These are phyloP conservation scores for Rallus limicola DNA, from an alignment of 2,113 vertebrate species.

Conservation along the genomic window DNA sequence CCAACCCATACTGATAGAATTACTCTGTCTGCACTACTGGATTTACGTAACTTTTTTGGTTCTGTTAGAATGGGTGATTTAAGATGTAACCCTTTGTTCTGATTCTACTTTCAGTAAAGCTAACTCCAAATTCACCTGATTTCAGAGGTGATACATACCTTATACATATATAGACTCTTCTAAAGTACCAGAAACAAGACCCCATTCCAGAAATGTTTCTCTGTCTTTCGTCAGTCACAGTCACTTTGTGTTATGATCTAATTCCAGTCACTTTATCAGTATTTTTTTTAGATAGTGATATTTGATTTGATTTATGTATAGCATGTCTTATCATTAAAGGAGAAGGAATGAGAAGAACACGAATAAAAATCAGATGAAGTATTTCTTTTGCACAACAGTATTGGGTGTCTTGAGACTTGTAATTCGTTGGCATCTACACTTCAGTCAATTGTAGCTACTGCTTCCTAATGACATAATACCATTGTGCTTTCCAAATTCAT, in stretches of 20 bases:
- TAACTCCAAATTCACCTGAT: not conserved
- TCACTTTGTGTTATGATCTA: not conserved
- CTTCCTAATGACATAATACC: not conserved
- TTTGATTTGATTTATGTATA: not conserved
- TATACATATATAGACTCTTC: not conserved
- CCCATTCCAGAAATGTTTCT: not conserved
- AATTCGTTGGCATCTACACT: not conserved
- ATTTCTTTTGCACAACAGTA: not conserved
- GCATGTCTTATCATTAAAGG: not conserved
- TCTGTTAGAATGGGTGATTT: not conserved
- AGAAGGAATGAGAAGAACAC: not conserved
- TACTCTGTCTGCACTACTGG: not conserved
- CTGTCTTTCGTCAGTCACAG: not conserved
- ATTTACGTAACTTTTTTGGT: not conserved
- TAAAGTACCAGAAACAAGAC: not conserved
- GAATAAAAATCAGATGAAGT: not conserved
- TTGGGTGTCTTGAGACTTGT: not conserved
- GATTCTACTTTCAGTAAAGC: not conserved
- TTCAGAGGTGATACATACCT: not conserved
- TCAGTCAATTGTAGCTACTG: not conserved
- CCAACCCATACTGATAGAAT: not conserved
- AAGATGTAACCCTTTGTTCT: not conserved
- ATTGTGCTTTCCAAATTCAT: not conserved
- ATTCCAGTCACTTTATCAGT: not conserved
- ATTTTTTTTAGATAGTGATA: not conserved